Percentiles rank a stretch among this genome's conserved stretches.
phyloP scores from a whole-genome alignment of 2,113 vertebrate genomes.

The Austrofundulus limnaeus region DNA sequence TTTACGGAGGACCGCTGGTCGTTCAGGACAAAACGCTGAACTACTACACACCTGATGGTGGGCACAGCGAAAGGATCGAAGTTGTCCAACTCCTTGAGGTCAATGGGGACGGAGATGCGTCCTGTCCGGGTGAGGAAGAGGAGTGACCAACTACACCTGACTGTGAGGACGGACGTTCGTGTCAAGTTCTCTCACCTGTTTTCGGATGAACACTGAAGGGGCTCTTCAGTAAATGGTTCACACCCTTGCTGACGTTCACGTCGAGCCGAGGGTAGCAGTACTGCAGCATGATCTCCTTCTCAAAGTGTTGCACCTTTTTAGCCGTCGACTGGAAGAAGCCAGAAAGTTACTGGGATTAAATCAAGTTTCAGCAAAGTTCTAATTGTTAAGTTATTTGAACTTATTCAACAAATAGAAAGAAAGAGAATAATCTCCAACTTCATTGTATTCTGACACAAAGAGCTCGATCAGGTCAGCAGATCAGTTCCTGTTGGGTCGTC shows the following conservation, averaged over 20 bases:
- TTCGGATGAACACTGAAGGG: slow-evolving; percentile 98
- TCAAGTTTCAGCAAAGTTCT: not conserved
- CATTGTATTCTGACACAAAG: too few relatives aligned
- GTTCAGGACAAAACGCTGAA: not conserved
- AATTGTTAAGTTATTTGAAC: too few relatives aligned
- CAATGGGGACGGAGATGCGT: slow-evolving; percentile 91
- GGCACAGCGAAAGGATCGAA: slow-evolving; percentile 93
- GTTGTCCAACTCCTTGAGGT: slow-evolving; percentile 84
- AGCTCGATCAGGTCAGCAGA: too few relatives aligned
- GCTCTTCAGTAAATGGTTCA: slow-evolving; percentile 94
- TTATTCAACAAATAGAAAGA: too few relatives aligned
- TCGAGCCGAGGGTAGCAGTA: slow-evolving; percentile 96
- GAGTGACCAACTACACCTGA: not conserved
- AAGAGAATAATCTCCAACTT: too few relatives aligned
- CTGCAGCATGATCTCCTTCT: slow-evolving; percentile 94
- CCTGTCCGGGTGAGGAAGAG: slow-evolving; percentile 68
- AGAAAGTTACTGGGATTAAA: not conserved
- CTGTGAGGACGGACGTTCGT: not conserved
- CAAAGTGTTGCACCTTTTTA: slow-evolving; percentile 64
- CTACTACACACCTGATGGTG: slow-evolving; percentile 84
- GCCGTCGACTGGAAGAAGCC: slow-evolving; percentile 4
- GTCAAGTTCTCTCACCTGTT: slow-evolving; percentile 79
- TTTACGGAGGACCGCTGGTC: not conserved
- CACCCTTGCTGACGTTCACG: slow-evolving; percentile 93
- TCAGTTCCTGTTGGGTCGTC: too few relatives aligned